Conservation (phyloP, 2,888 invertebrate species). For the Drosophila rellima region DNA sequence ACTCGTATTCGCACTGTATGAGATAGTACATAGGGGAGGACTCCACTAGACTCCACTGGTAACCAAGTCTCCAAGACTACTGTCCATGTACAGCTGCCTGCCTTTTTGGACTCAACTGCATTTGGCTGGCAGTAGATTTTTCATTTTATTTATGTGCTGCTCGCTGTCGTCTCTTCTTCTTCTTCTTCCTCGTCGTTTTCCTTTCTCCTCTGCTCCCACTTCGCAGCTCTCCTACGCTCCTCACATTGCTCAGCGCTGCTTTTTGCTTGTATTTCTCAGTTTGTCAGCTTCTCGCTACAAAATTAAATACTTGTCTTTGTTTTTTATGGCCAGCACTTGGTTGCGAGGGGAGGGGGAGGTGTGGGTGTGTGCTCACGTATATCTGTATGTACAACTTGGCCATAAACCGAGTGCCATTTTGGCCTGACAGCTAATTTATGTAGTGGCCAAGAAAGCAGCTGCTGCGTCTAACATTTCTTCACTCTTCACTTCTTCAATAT, state of each 20-base stretch:
- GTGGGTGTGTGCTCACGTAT: conserved; percentile 33
- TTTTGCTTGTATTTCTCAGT: conserved; percentile 55
- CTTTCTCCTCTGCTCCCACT: neutral
- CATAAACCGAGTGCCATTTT: conserved; percentile 70
- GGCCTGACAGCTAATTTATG: conserved; percentile 82
- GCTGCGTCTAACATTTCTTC: conserved; percentile 42
- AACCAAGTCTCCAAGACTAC: conserved; percentile 31
- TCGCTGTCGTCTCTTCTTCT: conserved; percentile 20
- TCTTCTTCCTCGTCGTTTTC: too few species aligned
- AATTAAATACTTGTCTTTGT: conserved; percentile 81
- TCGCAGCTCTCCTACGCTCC: neutral
- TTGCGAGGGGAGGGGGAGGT: conserved; percentile 18
- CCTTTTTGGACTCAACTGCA: conserved; percentile 67
- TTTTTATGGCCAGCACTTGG: conserved; percentile 54
- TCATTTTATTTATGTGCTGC: conserved; percentile 81
- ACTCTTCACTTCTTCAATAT: conserved; percentile 61
- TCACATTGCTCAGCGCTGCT: conserved; percentile 28
- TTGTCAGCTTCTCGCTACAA: conserved; percentile 71
- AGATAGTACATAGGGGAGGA: conserved; percentile 46
- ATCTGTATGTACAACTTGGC: conserved; percentile 57
- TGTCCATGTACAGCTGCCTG: conserved; percentile 46
- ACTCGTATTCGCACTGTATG: conserved; percentile 34
- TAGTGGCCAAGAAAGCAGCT: conserved; percentile 77
- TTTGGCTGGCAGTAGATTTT: conserved; percentile 80
- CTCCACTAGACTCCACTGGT: conserved; percentile 40